Base-by-base conservation (phyloP, 2,888 invertebrate genomes). In the Blastobasis adustella region DNA sequence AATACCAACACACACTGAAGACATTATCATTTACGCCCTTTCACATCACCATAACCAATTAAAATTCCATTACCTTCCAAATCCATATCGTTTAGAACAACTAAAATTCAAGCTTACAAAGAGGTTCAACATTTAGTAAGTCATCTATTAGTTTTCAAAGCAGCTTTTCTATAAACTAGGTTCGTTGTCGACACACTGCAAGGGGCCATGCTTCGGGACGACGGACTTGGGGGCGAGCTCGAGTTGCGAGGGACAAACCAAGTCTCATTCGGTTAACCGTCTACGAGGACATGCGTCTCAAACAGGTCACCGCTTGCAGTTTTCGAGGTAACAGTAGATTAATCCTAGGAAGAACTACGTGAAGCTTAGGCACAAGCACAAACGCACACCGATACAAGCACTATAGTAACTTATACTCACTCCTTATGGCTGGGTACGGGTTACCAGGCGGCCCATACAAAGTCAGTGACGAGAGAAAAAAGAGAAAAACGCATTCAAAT, bases 391-490 rank as follows among this genome's bases (percentile, higher is more conserved):
- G 70, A 82, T 73, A 82, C 78, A 87, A 82, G 87, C 90, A 90
- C 90, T 90, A 87, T 80, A 89, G 88, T 90, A 89, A 85, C 81
- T 80, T 87, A 90, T 92, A 92, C 92, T 92, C 91, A 92, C 92
- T 91, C 91, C 90, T 91, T 79, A 90, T 81, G 76, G 90, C 92
- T 92, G 92, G 23, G 23, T 90, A 87, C 85, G 86, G 89, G 85
- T 91, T 89, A 91, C 91, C 90, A 90, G 54, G 91, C 90, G 86
- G 90, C 90, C 90, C 91, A 91, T 91, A 89, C 90, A 92, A 91
- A 91, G 90, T 91, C 90, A 90, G 90, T 90, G 89, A 90, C 90
- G 85, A 87, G 88, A 89, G 89, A 89, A 89, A 90, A 89, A 88
- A 87, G 84, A 87, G 80, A 86, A 89, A 89, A 89, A 88, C 89